Base-by-base conservation (phyloP, 1,140 invertebrate species). In the Ceratosolen solmsi region DNA sequence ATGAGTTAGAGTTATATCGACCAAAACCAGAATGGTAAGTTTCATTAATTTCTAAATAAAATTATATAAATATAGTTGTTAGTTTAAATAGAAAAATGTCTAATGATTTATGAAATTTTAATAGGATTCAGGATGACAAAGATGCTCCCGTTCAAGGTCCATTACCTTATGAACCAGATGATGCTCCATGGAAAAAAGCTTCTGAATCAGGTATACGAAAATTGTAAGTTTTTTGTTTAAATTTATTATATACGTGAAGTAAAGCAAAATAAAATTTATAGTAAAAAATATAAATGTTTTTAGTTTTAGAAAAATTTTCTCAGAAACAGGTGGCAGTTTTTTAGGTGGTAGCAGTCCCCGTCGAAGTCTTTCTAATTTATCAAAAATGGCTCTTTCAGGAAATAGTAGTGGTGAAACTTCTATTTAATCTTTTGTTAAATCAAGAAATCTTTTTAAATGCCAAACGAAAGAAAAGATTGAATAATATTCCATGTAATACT, bases 81-180 rank as follows among this genome's bases (percentile, higher is more conserved):
- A 51, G 30, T 56, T 22, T 58, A n/a, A n/a, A 7, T 15, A 20
- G 49, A 58, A 58, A 27, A 54, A 30, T n/a, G 30, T 38, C 9
- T 27, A 13, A 68, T 38, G 22, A 38, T 38, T 68, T 60, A 51
- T 60, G 0, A n/a, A 58, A 65, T 76, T 68, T 63, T 33, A 58
- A 33, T 83, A 93, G 92, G 63, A 88, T 90, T 25, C 93, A 94
- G 49, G 94, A 95, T 73, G 95, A 96, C 58, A 88, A 88, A 84
- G 97, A 98, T 87, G 94, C 95, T 46, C 96, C 97, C 33, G 98
- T 99, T 2, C 97, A 99, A 92, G 98, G 98, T 22, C 98, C 98
- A 36, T 94, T 99, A 84, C 98, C 98, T 75, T 96, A 95, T 80
- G 98, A 99, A 90, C 98, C 98, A 22, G 96, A 98, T 86, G 98